Conservation (phyloP, 2,888 invertebrate genomes). For the Tetragonisca angustula region DNA sequence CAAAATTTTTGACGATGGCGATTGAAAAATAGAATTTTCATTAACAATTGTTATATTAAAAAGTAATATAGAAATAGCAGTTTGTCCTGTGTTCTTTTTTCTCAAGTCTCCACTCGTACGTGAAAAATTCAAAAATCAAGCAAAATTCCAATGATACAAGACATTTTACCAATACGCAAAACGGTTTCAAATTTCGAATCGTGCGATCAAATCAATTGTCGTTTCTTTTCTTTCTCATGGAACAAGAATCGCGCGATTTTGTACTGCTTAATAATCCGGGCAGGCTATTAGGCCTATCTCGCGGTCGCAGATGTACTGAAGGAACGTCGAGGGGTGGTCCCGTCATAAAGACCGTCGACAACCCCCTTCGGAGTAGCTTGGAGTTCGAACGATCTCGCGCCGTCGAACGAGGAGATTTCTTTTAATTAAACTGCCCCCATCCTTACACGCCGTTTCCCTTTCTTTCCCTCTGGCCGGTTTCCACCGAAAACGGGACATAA, state of each 20-base stretch:
- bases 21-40: too few species aligned
- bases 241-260: constrained; percentile 20
- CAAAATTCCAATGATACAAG: too few species aligned
- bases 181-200: not conserved
- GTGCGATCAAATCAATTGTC: not conserved
- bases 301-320: constrained; percentile 68
- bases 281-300: constrained; percentile 71
- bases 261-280: constrained; percentile 63
- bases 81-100: too few species aligned
- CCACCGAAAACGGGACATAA: constrained; percentile 77
- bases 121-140: too few species aligned
- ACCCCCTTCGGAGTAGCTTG: constrained; percentile 61
- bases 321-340: constrained; percentile 56
- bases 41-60: too few species aligned
- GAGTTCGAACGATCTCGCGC: constrained; percentile 70
- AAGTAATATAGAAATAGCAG: too few species aligned
- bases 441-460: constrained; percentile 19
- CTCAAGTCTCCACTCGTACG: too few species aligned
- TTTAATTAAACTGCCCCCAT: constrained; percentile 82
- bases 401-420: constrained; percentile 79
- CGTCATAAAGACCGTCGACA: constrained; percentile 73
- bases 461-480: constrained; percentile 46
- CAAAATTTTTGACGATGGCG: too few species aligned
- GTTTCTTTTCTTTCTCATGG: not conserved
- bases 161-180: not conserved